A percentile compares a stretch with the other conserved stretches of the same genome.
phyloP scores from a whole-genome alignment of 2,888 invertebrate genomes.

The Limnephilus marmoratus region DNA sequence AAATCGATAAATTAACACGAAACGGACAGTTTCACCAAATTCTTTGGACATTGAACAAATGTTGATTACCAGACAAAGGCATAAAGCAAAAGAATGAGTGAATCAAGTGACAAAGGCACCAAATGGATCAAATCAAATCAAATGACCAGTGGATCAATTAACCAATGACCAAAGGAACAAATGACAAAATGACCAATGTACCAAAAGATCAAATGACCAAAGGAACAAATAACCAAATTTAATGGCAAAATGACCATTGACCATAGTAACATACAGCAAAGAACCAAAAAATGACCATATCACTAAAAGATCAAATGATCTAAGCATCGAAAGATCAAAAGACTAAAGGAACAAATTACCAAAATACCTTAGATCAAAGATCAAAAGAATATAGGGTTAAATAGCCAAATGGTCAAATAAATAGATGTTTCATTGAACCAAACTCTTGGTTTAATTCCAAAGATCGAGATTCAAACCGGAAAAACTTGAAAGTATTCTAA shows the following conservation, averaged over 20 bases:
- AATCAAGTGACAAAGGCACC: neutral
- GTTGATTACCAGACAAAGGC: neutral
- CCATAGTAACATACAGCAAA: no score
- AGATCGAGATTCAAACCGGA: no score
- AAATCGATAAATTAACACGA: constrained; percentile 3
- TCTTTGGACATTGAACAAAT: neutral
- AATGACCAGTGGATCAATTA: neutral
- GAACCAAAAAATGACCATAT: no score
- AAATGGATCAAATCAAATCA: neutral
- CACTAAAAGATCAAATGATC: neutral
- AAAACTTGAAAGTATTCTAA: neutral
- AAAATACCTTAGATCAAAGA: no score
- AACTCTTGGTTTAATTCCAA: neutral
- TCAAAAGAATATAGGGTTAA: no score
- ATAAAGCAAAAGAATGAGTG: neutral
- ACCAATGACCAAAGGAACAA: neutral
- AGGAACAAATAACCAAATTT: neutral
- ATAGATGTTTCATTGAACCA: neutral
- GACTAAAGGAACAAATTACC: no score
- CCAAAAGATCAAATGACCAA: no score
- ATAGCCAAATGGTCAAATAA: no score
- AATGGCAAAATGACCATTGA: no score
- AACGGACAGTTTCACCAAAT: constrained; percentile 35
- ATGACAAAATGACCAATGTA: no score
- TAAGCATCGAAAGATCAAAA: neutral